Evolutionary conservation across 92 coral and sea anemone genomes (phyloP), one percentile per base, ranked within the genome.

Genomic region (Porites rus): DNA sequence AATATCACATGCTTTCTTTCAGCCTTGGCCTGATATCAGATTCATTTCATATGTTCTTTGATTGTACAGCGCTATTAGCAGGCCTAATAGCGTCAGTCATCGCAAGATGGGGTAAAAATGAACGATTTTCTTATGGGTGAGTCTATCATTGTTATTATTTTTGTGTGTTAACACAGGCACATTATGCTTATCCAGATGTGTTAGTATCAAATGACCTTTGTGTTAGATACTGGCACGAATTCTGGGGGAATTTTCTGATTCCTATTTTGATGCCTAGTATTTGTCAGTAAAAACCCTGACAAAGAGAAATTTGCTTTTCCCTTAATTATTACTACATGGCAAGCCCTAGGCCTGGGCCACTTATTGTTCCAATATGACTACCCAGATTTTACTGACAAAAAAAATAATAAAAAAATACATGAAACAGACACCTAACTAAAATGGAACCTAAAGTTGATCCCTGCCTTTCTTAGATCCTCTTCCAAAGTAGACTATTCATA

Each of bases 31-130:
- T 97, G 59, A 97, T 97, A 8, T 94, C 99, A 4, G 99, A 97
- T 83, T 97, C 99, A 16, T 97, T 97, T 91, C 99, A 97, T 78
- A 97, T 97, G 99, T 97, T 97, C 90, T 97, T 97, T 80, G 99
- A 97, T 79, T 97, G 99, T 21, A 97, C 99, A 77, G 99, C 99
- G n/a, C 89, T 97, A 54, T 92, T 97, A 18, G 99, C 99, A 80
- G 99, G 99, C n/a, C 93, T 97, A 25, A 90, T 97, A 82, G 99
- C 99, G 28, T 84, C 99, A 6, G 99, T 97, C 21, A 97, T 97
- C 69, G 75, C 99, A 53, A 87, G 91, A 70, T 97, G 99, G 99
- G 98, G 98, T 65, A 90, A 94, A 68, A 97, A 97, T 76, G 99
- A 97, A 53, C 94, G 98, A 5, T 97, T 91, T 87, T 97, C 99